Evolutionary conservation across 1,140 invertebrate genomes (phyloP).

Genomic region (Cylas formicarius): DNA sequence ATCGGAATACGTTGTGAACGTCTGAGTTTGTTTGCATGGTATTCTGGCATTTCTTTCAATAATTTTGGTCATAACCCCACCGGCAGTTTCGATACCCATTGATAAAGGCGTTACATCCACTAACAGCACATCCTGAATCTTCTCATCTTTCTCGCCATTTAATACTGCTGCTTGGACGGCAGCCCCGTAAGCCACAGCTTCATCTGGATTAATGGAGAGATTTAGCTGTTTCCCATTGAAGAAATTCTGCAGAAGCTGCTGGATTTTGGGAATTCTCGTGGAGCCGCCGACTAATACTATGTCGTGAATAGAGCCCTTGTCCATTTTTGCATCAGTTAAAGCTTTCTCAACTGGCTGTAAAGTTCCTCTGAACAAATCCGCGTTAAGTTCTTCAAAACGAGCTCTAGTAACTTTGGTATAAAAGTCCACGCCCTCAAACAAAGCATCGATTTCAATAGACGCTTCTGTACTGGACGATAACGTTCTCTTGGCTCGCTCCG

Average conservation of each 20-base stretch:
- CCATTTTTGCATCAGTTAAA: conserved; percentile 60
- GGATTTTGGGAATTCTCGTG: conserved; percentile 53
- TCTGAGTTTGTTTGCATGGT: conserved; percentile 56
- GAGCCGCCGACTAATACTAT: conserved; percentile 67
- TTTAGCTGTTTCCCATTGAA: conserved; percentile 47
- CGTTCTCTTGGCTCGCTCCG: conserved; percentile 50
- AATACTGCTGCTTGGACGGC: conserved; percentile 47
- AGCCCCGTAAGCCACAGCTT: conserved; percentile 47
- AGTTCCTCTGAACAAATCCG: conserved; percentile 48
- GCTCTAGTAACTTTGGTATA: conserved; percentile 50
- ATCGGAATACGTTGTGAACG: conserved; percentile 58
- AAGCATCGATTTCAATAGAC: conserved; percentile 47
- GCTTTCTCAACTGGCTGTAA: conserved; percentile 52
- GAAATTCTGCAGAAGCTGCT: conserved; percentile 45
- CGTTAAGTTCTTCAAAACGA: conserved; percentile 49
- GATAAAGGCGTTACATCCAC: conserved; percentile 51
- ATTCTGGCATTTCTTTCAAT: conserved; percentile 56
- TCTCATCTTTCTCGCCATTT: conserved; percentile 38
- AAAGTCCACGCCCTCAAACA: conserved; percentile 46
- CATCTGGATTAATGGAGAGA: conserved; percentile 49
- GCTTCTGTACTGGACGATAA: conserved; percentile 48
- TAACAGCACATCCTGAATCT: conserved; percentile 48
- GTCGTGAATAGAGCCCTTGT: conserved; percentile 59
- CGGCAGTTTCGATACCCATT: conserved; percentile 54
- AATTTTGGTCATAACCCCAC: conserved; percentile 59